Evolutionary conservation across 2,113 vertebrate genomes (phyloP).

Genomic region (Corydoras sp.): DNA sequence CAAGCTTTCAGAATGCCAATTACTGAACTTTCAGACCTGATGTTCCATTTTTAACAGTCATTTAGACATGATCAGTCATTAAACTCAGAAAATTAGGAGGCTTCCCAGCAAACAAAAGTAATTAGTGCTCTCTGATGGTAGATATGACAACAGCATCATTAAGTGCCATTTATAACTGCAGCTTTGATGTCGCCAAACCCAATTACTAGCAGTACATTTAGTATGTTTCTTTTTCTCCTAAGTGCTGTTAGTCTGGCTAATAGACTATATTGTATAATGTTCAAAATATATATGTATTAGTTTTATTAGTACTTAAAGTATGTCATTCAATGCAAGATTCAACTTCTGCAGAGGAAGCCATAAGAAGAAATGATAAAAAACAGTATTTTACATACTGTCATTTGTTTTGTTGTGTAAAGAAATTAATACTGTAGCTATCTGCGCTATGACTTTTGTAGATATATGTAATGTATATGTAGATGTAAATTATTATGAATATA

Average conservation of each 20-base stretch:
- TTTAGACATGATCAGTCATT: constrained; percentile 16
- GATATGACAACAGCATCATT: constrained; percentile 42
- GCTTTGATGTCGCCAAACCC: constrained; percentile 33
- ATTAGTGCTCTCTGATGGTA: constrained; percentile 37
- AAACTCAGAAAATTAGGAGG: constrained; percentile 14
- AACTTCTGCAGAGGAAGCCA: too few species aligned
- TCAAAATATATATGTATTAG: background rate
- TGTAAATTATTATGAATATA: too few species aligned
- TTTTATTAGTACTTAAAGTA: too few species aligned
- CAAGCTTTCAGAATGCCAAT: background rate
- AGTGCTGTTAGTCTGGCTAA: background rate
- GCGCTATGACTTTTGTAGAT: too few species aligned
- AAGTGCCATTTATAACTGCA: constrained; percentile 36
- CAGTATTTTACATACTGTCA: too few species aligned
- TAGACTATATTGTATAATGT: background rate
- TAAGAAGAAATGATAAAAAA: too few species aligned
- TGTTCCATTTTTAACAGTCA: background rate
- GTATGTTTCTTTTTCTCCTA: background rate
- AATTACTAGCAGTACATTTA: constrained; percentile 28
- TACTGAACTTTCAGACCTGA: background rate
- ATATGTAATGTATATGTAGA: too few species aligned
- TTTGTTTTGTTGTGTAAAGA: too few species aligned
- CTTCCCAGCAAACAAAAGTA: constrained; percentile 34
- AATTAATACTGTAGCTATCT: too few species aligned
- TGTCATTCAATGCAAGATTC: too few species aligned